Evolutionary conservation across 2,797 vertebrate species (phyloP), one percentile per base, ranked within the genome.

Genomic region (Mionectes olivaceus): DNA sequence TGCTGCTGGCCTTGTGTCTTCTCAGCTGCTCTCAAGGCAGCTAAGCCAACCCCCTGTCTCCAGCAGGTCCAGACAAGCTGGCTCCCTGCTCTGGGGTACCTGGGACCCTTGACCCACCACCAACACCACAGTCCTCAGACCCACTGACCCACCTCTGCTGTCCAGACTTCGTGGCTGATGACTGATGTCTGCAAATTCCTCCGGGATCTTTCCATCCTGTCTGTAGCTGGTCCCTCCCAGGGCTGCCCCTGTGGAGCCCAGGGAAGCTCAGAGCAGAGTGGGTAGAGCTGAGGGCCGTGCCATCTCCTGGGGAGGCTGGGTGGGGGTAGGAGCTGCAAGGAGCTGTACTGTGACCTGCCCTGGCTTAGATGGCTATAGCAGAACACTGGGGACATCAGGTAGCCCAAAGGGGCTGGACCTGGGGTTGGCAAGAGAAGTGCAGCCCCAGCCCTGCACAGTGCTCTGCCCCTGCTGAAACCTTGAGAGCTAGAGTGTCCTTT

Each of bases 401-500:
- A 32, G 8, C 30, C 21, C 32, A 8, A 1, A 23, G 33, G 21
- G 5, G 28, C 46, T 60, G 53, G 33, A 44, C 15, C 9, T 2
- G 24, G 63, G 13, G 15, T 8, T 33, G 21, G 9, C 28, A 55
- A 49, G 39, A 75, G 53, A 41, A 33, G 32, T 3, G 7, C n/a
- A 30, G 43, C 47, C 17, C 10, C 50, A 52, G 50, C 13, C 14
- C 21, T 73, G 7, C 21, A 4, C 11, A 7, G 1, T 25, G 43
- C 46, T 86, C 10, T 83, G 46, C 16, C 18, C 35, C 5, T 4
- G 2, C 59, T 1, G 5, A 41, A 50, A 39, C 10, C 30, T 12
- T 0, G 0, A 50, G 25, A 81, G 44, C 25, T 0, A 0, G 19
- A 16, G 5, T 32, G 24, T 59, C 28, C 25, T 13, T 33, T 22